Base-by-base conservation (phyloP, 2,797 vertebrate genomes). In the Anguilla pacifica region DNA sequence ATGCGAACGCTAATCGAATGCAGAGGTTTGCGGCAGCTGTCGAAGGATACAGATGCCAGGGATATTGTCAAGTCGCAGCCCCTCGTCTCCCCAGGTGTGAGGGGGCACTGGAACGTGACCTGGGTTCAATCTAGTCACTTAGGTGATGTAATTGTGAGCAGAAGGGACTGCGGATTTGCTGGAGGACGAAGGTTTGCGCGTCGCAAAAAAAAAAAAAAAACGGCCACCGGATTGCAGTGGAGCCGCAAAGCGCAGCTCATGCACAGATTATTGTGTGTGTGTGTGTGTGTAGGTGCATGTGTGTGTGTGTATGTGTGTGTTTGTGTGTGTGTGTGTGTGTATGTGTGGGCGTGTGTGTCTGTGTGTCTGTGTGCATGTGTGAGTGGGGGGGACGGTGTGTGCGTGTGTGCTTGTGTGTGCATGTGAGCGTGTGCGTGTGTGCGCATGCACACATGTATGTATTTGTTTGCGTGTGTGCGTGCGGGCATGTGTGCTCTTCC, bases 71-170 rank as follows among this genome's bases (percentile, higher is more conserved):
- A 84, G 55, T 57, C 28, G 6, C 25, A 31, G 49, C 15, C 31
- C 17, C 84, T 22, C 84, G 31, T 84, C 83, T 84, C 57, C 84
- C 55, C 84, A 85, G 84, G 55, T 85, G 57, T 61, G 51, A 84
- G 15, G 31, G 55, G 83, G 83, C 55, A 61, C 39, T 43, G 55
- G 84, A 61, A 85, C 53, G 53, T 85, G 53, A 85, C 53, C 31
- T 25, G 55, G 59, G 28, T 85, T 61, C 35, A 85, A 61, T 85
- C 59, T 61, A 85, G 28, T 31, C 83, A 84, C 55, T 59, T 59
- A 61, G 57, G 84, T 85, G 84, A 61, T 85, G 59, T 61, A 85
- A 85, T 85, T 64, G 84, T 59, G n/a, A 85, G 10, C 59, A 85
- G 84, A 85, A 61, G 55, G 57, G 53, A 85, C 53, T 31, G 83